Conservation (phyloP, 2,797 vertebrate genomes). For the Furcifer pardalis region DNA sequence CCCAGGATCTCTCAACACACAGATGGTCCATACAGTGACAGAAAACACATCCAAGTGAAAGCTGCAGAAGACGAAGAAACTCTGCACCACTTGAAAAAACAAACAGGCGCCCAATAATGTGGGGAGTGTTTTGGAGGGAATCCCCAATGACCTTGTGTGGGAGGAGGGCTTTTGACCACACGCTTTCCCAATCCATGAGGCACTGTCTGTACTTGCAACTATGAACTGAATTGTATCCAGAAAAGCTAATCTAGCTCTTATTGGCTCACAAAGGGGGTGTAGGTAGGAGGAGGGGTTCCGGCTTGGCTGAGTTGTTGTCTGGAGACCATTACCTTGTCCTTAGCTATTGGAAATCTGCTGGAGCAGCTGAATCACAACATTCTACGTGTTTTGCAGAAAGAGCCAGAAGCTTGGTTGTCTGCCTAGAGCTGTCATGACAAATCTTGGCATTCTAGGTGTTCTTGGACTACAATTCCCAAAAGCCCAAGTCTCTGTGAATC, state of each 20-base stretch:
- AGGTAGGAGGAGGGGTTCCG: background rate
- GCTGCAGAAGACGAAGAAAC: constrained; percentile 27
- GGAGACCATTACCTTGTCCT: background rate
- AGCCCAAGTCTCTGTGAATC: too few relatives aligned
- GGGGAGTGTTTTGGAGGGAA: constrained; percentile 47
- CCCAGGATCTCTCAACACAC: constrained; percentile 59
- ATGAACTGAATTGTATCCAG: constrained; percentile 19
- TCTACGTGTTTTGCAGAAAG: background rate
- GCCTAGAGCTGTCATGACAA: background rate
- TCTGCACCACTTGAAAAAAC: constrained; percentile 57
- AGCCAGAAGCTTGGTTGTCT: background rate
- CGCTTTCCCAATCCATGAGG: constrained; percentile 25
- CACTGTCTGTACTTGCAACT: constrained; percentile 25
- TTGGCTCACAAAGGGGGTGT: constrained; percentile 17
- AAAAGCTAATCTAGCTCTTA: constrained; percentile 20
- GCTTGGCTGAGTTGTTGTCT: constrained; percentile 12
- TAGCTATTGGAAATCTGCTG: constrained; percentile 8
- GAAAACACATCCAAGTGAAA: constrained; percentile 49
- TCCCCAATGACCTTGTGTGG: constrained; percentile 44
- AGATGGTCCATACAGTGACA: constrained; percentile 58
- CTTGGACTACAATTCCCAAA: too few relatives aligned
- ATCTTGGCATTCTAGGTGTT: too few relatives aligned
- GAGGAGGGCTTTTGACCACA: constrained; percentile 42
- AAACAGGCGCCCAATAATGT: constrained; percentile 41
- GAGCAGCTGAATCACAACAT: constrained; percentile 20